Conservation (phyloP, 2,113 vertebrate genomes). For the Sapajus apella region DNA sequence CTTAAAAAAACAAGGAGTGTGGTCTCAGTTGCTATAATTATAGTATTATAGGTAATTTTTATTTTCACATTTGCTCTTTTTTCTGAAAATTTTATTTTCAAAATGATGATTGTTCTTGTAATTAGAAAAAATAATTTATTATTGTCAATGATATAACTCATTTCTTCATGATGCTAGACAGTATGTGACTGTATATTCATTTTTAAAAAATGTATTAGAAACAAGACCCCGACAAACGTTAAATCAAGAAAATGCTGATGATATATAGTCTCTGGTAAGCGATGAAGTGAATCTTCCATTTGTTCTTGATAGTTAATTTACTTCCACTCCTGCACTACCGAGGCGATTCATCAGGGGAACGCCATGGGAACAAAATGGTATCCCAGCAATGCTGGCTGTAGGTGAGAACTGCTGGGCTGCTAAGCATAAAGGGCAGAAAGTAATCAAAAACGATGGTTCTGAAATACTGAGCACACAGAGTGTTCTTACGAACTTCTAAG, state of each 20-base stretch:
- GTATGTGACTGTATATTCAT: neutral
- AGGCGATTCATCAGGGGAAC: slow-evolving; percentile 50
- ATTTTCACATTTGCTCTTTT: slow-evolving; percentile 5
- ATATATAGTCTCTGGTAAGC: slow-evolving; percentile 63
- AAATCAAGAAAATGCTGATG: slow-evolving; percentile 67
- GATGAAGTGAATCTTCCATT: slow-evolving; percentile 65
- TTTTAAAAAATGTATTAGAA: slow-evolving; percentile 51
- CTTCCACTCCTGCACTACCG: neutral
- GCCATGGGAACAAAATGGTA: slow-evolving; percentile 58
- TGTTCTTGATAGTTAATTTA: neutral
- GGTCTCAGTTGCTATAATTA: neutral
- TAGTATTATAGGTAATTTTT: neutral
- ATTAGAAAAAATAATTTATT: neutral
- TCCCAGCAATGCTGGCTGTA: slow-evolving; percentile 57
- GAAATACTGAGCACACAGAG: neutral
- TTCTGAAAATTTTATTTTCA: neutral
- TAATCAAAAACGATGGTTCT: slow-evolving; percentile 23
- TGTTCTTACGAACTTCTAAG: neutral
- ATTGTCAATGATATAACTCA: neutral
- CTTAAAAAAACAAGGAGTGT: no score
- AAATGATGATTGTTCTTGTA: neutral
- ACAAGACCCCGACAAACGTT: slow-evolving; percentile 70
- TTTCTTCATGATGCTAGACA: neutral
- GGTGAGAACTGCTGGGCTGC: slow-evolving; percentile 47
- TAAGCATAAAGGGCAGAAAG: slow-evolving; percentile 60